These are phyloP conservation scores for Suillia variegata DNA, from an alignment of 2,888 invertebrate species.

Conservation along the genomic window DNA sequence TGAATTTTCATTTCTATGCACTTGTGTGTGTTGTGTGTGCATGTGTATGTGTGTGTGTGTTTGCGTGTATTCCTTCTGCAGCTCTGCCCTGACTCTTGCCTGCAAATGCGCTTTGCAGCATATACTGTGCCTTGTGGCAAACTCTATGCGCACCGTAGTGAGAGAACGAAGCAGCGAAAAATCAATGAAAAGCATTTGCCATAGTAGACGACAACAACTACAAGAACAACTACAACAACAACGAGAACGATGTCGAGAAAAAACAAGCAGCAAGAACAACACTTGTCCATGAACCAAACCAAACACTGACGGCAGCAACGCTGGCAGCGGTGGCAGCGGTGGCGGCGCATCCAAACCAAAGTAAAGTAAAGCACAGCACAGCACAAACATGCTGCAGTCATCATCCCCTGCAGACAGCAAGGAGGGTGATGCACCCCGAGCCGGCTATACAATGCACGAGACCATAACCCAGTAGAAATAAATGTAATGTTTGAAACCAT, in stretches of 20 bases:
- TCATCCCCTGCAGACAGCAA: not conserved
- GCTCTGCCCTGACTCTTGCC: too few relatives aligned
- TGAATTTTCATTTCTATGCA: constrained; percentile 16
- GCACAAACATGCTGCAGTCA: not conserved
- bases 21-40: constrained; percentile 4
- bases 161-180: constrained; percentile 2
- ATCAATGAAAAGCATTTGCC: constrained; percentile 21
- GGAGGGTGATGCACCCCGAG: not conserved
- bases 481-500: too few relatives aligned
- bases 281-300: not conserved
- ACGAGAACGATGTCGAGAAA: not conserved
- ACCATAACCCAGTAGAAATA: not conserved
- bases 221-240: not conserved
- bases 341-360: too few relatives aligned
- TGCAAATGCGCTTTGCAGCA: constrained; percentile 25
- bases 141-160: not conserved
- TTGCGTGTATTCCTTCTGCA: too few relatives aligned
- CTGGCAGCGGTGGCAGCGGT: not conserved
- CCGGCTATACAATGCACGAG: too few relatives aligned
- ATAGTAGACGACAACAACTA: not conserved
- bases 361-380: not conserved
- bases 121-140: not conserved
- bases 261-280: not conserved
- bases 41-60: not conserved
- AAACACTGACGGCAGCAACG: not conserved